These are phyloP conservation scores for Tetramorium simillimum DNA, from an alignment of 1,140 invertebrate genomes.

Conservation along the genomic window DNA sequence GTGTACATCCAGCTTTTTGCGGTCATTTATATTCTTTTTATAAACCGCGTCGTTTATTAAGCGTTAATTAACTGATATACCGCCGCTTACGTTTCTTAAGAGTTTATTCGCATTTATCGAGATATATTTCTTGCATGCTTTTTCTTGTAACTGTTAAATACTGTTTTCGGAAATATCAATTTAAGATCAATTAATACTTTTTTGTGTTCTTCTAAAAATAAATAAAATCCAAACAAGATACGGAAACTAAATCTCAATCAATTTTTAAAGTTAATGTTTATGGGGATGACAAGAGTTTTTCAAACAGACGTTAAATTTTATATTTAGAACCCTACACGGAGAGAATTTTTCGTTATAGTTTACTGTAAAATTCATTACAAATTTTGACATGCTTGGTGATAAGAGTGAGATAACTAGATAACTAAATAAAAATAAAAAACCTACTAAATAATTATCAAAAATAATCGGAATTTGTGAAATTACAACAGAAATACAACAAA, in stretches of 20 bases:
- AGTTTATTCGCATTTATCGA: neutral
- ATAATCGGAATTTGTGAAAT: too few relatives aligned
- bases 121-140: neutral
- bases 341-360: too few relatives aligned
- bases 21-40: conserved; percentile 17
- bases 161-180: neutral
- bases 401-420: too few relatives aligned
- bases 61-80: conserved; percentile 5
- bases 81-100: neutral
- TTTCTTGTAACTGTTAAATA: neutral
- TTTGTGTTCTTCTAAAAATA: neutral
- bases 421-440: too few relatives aligned
- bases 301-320: neutral
- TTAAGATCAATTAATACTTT: neutral
- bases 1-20: neutral
- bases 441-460: too few relatives aligned
- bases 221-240: neutral
- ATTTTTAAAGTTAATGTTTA: neutral
- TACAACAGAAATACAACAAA: too few relatives aligned
- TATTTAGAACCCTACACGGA: too few relatives aligned
- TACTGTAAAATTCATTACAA: too few relatives aligned
- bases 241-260: neutral
- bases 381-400: too few relatives aligned
- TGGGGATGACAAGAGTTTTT: neutral
- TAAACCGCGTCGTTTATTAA: conserved; percentile 10